Conservation (phyloP, 2,797 vertebrate species). For the Australoheros facetus region DNA sequence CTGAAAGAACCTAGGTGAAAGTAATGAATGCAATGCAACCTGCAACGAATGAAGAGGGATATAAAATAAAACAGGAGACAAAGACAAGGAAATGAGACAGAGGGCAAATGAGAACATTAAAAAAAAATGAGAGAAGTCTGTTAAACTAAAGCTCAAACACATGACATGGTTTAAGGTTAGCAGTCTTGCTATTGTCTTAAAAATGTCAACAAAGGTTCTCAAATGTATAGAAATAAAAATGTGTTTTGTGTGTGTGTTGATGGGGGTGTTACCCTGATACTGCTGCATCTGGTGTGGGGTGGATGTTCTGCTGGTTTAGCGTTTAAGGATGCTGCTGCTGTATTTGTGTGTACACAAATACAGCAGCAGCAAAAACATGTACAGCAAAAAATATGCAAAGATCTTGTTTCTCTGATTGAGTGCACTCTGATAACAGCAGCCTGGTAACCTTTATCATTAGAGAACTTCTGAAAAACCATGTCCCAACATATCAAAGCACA, state of each 20-base stretch:
- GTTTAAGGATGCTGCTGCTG: constrained; percentile 50
- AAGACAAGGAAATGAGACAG: too few species aligned
- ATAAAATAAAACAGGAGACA: too few species aligned
- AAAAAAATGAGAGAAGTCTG: too few species aligned
- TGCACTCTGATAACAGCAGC: neutral
- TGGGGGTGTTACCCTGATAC: neutral
- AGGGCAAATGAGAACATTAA: too few species aligned
- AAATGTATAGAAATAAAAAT: constrained; percentile 1
- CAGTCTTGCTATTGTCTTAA: too few species aligned
- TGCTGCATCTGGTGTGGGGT: constrained; percentile 49
- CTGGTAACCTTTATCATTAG: neutral
- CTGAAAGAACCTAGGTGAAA: too few species aligned
- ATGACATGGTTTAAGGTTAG: too few species aligned
- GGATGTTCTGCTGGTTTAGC: constrained; percentile 52
- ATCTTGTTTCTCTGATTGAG: constrained; percentile 5
- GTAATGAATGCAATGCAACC: too few species aligned
- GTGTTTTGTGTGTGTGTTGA: neutral
- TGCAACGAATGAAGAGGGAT: too few species aligned
- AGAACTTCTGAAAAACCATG: neutral
- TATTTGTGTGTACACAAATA: constrained; percentile 21
- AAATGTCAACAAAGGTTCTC: neutral
- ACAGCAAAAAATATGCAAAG: neutral
- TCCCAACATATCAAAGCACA: neutral
- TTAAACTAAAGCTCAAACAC: too few species aligned
- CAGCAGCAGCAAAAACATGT: neutral